These are phyloP conservation scores for Drosophila borealis DNA, from an alignment of 2,888 invertebrate species.

Conservation along the genomic window DNA sequence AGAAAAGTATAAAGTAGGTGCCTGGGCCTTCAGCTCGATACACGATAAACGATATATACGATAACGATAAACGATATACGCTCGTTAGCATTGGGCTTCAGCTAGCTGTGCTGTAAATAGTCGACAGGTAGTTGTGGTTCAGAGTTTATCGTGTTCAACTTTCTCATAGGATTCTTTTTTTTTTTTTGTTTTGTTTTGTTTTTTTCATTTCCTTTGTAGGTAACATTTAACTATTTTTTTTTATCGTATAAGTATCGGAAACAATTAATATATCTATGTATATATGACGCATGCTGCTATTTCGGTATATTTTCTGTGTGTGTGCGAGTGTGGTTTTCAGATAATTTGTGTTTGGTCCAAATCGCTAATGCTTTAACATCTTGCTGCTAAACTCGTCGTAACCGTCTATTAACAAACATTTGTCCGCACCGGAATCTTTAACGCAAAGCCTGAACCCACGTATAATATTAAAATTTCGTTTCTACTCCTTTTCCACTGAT, in stretches of 20 bases:
- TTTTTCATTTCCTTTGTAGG: constrained; percentile 11
- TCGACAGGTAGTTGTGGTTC: constrained; percentile 74
- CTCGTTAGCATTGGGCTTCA: constrained; percentile 9
- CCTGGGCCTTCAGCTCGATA: constrained; percentile 13
- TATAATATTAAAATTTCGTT: not conserved
- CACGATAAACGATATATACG: not conserved
- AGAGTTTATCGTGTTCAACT: constrained; percentile 40
- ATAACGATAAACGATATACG: constrained; percentile 14
- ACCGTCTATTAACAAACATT: constrained; percentile 13
- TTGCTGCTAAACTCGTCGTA: constrained; percentile 22
- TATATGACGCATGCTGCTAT: constrained; percentile 16
- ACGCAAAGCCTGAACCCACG: not conserved
- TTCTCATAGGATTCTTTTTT: constrained; percentile 9
- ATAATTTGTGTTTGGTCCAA: constrained; percentile 66
- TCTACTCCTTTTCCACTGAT: not conserved
- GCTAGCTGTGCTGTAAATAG: constrained; percentile 51
- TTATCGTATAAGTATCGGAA: constrained; percentile 9
- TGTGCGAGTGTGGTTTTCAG: not conserved
- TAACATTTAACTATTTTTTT: constrained; percentile 26
- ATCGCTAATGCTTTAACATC: constrained; percentile 54
- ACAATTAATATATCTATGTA: constrained; percentile 10
- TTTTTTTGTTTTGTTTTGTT: not conserved
- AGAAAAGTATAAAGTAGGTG: constrained; percentile 50
- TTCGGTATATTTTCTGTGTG: constrained; percentile 14
- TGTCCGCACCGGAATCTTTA: constrained; percentile 15